These are phyloP conservation scores for Volucella bombylans DNA, from an alignment of 2,888 invertebrate species.

Conservation along the genomic window DNA sequence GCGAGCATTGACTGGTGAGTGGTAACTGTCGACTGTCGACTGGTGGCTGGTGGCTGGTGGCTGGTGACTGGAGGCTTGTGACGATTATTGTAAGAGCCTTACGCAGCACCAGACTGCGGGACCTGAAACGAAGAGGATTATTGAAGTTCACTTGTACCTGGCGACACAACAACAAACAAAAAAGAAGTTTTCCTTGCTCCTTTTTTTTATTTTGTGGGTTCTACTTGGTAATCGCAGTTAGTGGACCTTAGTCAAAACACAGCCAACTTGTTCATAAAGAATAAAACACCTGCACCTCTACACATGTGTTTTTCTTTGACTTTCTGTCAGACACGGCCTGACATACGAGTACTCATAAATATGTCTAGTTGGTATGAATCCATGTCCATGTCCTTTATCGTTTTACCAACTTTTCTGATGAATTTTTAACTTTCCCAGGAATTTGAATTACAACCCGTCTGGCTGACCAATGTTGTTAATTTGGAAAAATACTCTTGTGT, in stretches of 20 bases:
- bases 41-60: constrained; percentile 8
- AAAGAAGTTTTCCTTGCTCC: constrained; percentile 6
- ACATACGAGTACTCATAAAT: not conserved
- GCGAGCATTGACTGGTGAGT: constrained; percentile 59
- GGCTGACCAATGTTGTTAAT: too few species aligned
- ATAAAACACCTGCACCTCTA: constrained; percentile 31
- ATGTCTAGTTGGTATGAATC: constrained; percentile 1
- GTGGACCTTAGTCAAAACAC: constrained; percentile 35
- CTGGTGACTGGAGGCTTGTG: not conserved
- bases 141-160: constrained; percentile 45
- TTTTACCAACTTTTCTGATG: not conserved
- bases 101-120: not conserved
- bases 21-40: not conserved
- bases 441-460: not conserved
- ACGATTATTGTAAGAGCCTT: too few species aligned
- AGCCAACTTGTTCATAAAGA: constrained; percentile 8
- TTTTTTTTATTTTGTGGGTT: not conserved
- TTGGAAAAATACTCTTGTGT: too few species aligned
- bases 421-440: not conserved
- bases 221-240: constrained; percentile 4
- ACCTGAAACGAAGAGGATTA: constrained; percentile 43
- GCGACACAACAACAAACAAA: not conserved
- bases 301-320: not conserved
- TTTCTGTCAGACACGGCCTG: not conserved
- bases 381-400: not conserved